Evolutionary conservation across 23 tunicate genomes (phyloP), one percentile per base, ranked within the genome.

Genomic region (Diplosoma virens): DNA sequence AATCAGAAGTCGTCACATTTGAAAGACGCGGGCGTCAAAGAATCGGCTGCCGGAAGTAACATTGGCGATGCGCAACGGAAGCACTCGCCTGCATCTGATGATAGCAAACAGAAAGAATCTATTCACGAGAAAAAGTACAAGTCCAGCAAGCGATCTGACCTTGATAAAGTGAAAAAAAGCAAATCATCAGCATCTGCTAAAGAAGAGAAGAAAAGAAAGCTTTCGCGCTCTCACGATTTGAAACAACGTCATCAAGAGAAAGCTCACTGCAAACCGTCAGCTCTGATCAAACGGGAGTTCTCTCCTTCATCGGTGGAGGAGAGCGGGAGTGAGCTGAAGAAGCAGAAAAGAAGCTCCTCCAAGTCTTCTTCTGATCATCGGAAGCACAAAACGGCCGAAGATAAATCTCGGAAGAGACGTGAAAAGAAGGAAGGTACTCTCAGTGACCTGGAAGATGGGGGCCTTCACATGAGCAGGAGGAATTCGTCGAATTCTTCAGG

Each of bases 261-360:
- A 58, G 21, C 59, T 18, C 68, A 79, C 33, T 64, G 65, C 3
- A 37, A 45, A 23, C n/a, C 71, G n/a, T 25, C 85, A 2, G 52
- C 72, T 28, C 55, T 86, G 9, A 47, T 86, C 17, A 86, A 86
- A 79, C 73, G 92, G 41, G 92, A 86, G 32, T 86, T 60, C 64
- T 86, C 92, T 0, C 92, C 92, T 24, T 25, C 77, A 2, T 61
- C 69, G 18, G 25, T 55, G 17, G 69, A 75, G 20, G 71, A 77
- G 34, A 33, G 45, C 48, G n/a, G 73, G 73, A 67, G n/a, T 21
- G 18, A 16, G 0, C 54, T 31, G 16, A 16, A 14, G 73, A 67
- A 11, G 30, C 9, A 14, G 73, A 29, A 9, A 48, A 67, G 47
- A 47, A 20, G 55, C 55, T n/a, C n/a, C n/a, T n/a, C n/a, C 14